phyloP scores from a whole-genome alignment of 2,113 vertebrate species.

The Chitala chitala region DNA sequence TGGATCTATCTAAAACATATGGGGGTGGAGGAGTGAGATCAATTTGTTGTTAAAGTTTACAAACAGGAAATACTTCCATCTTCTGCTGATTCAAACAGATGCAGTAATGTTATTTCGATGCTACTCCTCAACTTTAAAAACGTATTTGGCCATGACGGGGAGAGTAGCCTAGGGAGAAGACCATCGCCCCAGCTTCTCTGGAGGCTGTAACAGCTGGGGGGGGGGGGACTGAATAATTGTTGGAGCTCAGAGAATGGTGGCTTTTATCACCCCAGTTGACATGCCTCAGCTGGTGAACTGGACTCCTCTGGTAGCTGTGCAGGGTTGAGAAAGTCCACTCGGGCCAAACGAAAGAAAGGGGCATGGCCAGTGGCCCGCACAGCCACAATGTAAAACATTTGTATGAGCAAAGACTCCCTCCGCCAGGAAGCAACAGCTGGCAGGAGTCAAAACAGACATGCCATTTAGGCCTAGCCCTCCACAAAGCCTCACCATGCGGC shows the following conservation, averaged over 20 bases:
- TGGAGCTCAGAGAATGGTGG: constrained; percentile 15
- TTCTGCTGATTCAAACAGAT: background rate
- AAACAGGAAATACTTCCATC: background rate
- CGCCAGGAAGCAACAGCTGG: constrained; percentile 14
- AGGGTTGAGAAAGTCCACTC: constrained; percentile 43
- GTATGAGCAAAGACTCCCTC: constrained; percentile 7
- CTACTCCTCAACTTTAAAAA: background rate
- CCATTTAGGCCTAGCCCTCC: constrained; percentile 6
- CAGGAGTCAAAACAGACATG: background rate
- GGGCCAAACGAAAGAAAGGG: constrained; percentile 45
- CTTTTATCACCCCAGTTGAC: constrained; percentile 26
- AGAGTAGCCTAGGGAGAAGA: background rate
- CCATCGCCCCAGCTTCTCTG: background rate
- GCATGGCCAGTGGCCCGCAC: constrained; percentile 16
- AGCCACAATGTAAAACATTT: constrained; percentile 26
- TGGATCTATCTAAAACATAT: too few relatives aligned
- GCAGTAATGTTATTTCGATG: background rate
- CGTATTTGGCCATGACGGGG: background rate
- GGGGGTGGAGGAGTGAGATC: too few relatives aligned
- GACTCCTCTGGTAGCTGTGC: constrained; percentile 44
- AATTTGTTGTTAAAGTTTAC: background rate
- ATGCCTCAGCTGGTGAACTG: constrained; percentile 4
- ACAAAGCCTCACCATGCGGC: constrained; percentile 4
- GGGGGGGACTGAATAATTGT: constrained; percentile 15
- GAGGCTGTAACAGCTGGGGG: constrained; percentile 18